Base-by-base conservation (phyloP, 2,113 vertebrate genomes). In the Solea senegalensis region DNA sequence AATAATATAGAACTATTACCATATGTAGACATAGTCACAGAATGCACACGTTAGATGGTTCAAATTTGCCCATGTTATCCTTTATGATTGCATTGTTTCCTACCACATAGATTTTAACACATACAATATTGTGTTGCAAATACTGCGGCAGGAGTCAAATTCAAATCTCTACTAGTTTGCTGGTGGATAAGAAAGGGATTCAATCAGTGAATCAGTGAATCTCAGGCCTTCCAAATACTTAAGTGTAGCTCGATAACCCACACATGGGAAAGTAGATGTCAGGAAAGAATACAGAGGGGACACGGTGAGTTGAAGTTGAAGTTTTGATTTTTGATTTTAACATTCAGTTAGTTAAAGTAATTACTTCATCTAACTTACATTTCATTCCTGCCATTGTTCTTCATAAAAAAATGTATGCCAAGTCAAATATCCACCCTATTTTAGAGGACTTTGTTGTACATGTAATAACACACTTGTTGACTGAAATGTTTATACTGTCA, bases 21-120 rank as follows among this genome's bases (percentile, higher is more conserved):
- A 76, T 55, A 52, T 44, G 16, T 79, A 58, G 39, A 72, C 69
- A 55, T 57, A 70, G 61, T 83, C n/a, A 69, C 63, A 59, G 68
- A 78, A 65, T 64, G 64, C 48, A 58, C 67, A 56, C 50, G 74
- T 65, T 43, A 86, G 74, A 63, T 59, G 3, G 56, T 64, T 74
- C 59, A 80, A 65, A 72, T 78, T 75, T 62, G 45, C 63, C 60
- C 41, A 62, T 28, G 26, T 57, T n/a, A 59, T 46, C 21, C 65
- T 53, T 75, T 83, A 67, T 70, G 41, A 39, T 1, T 57, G 11
- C 12, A 60, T 67, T 69, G 11, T 13, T 34, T 51, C 58, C 16
- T 49, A 56, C 41, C 28, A 65, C 1, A 4, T 12, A 7, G 14
- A 54, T 28, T 14, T 49, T 45, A 61, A 56, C 54, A 6, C 52